Evolutionary conservation across 2,113 vertebrate genomes (phyloP).

Genomic region (Motacilla alba): DNA sequence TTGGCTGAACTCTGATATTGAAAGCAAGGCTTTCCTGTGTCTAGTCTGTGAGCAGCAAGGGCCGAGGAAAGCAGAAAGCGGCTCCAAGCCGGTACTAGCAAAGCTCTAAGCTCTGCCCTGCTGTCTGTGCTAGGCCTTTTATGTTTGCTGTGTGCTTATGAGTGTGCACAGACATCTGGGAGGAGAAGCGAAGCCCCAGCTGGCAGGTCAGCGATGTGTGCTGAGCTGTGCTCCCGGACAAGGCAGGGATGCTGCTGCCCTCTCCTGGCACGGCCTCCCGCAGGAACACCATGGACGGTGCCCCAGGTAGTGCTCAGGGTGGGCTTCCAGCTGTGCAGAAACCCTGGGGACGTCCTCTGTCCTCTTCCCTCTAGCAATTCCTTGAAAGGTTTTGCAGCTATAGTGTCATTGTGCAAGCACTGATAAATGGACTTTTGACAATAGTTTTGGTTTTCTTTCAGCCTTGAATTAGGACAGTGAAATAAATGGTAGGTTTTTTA

Average conservation of each 20-base stretch:
- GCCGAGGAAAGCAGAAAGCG: not conserved
- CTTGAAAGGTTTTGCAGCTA: not conserved
- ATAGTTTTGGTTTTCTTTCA: not conserved
- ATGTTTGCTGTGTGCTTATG: not conserved
- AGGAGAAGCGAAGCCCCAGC: not conserved
- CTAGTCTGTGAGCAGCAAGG: not conserved
- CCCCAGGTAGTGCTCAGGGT: not conserved
- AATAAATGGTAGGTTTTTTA: not conserved
- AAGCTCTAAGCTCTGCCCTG: not conserved
- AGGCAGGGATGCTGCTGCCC: conserved; percentile 41
- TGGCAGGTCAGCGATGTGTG: not conserved
- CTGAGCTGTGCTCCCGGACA: not conserved
- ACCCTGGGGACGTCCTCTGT: not conserved
- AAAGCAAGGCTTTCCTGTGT: not conserved
- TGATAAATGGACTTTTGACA: not conserved
- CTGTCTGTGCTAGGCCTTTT: not conserved
- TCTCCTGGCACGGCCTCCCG: not conserved
- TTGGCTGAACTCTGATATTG: not conserved
- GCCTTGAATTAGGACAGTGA: not conserved
- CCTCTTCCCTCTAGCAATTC: not conserved
- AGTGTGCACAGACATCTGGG: not conserved
- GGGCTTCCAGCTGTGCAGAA: not conserved
- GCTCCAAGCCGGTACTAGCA: not conserved
- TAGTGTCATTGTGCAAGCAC: rapidly evolving
- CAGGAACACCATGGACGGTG: rapidly evolving